These are phyloP conservation scores for Plebejus melissa DNA, from an alignment of 2,888 invertebrate species.

Conservation along the genomic window DNA sequence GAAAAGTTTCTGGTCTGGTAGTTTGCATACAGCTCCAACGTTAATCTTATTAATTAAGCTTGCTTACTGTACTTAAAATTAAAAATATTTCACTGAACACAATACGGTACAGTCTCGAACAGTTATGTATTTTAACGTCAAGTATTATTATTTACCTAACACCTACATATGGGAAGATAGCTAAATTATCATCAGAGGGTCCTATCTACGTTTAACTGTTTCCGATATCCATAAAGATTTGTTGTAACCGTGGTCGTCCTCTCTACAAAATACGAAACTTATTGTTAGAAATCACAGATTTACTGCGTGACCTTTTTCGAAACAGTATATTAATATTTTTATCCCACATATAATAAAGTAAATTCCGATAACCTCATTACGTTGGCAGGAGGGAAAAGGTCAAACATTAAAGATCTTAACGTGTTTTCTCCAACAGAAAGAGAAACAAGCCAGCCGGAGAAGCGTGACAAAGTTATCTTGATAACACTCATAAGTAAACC, in stretches of 20 bases:
- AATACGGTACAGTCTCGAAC: conserved; percentile 1
- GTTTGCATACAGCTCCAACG: conserved; percentile 11
- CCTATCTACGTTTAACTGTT: neutral
- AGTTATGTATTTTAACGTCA: neutral
- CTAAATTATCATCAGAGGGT: neutral
- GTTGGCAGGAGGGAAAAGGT: conserved; percentile 25
- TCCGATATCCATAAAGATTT: neutral
- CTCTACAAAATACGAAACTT: neutral
- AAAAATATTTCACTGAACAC: conserved; percentile 17
- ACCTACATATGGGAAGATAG: neutral
- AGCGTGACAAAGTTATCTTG: conserved; percentile 25
- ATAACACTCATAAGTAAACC: conserved; percentile 18
- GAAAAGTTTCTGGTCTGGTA: conserved; percentile 25
- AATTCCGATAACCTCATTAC: conserved; percentile 23
- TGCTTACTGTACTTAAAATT: conserved; percentile 19
- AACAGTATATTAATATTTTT: conserved; percentile 25
- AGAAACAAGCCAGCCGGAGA: conserved; percentile 19
- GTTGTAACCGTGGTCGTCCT: neutral
- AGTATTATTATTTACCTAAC: neutral
- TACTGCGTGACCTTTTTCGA: conserved; percentile 17
- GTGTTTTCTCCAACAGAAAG: conserved; percentile 22
- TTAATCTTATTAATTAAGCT: conserved; percentile 17
- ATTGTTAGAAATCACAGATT: conserved; percentile 22
- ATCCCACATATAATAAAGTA: conserved; percentile 16
- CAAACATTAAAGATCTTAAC: conserved; percentile 26